These are phyloP conservation scores for Drosophila melanica DNA, from an alignment of 1,140 invertebrate species.

Conservation along the genomic window DNA sequence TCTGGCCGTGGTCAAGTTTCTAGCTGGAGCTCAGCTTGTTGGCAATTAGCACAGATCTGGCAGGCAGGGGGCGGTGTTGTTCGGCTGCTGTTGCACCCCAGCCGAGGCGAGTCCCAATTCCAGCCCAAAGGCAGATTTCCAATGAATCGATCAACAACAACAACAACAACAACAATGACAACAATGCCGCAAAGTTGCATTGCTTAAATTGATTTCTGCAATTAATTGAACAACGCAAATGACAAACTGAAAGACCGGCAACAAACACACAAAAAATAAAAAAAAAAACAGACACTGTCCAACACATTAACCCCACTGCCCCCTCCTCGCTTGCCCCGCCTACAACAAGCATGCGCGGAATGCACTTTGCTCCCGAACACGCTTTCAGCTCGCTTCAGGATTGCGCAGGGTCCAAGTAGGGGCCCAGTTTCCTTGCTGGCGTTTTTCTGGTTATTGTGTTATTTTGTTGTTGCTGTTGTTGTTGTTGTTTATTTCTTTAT, in stretches of 20 bases:
- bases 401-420: neutral
- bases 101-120: slow-evolving; percentile 60
- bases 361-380: slow-evolving; percentile 70
- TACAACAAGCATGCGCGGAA: slow-evolving; percentile 45
- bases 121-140: slow-evolving; percentile 69
- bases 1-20: slow-evolving; percentile 40
- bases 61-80: too few species aligned
- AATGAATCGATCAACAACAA: slow-evolving; percentile 72
- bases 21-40: slow-evolving; percentile 48
- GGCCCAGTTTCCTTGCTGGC: neutral
- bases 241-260: slow-evolving; percentile 64
- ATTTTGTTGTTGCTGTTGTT: too few species aligned
- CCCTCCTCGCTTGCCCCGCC: neutral
- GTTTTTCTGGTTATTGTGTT: slow-evolving; percentile 3
- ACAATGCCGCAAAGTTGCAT: slow-evolving; percentile 75
- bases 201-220: slow-evolving; percentile 83
- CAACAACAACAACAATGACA: slow-evolving; percentile 29
- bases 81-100: slow-evolving; percentile 46
- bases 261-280: slow-evolving; percentile 19
- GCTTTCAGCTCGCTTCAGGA: slow-evolving; percentile 62
- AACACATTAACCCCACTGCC: slow-evolving; percentile 3
- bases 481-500: neutral
- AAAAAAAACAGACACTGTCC: slow-evolving; percentile 14
- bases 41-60: slow-evolving; percentile 61
- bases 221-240: slow-evolving; percentile 83